A percentile compares a stretch with the other conserved stretches of the same genome.
Conservation (phyloP, 1,140 invertebrate species). For the Lordiphosa collinella region DNA sequence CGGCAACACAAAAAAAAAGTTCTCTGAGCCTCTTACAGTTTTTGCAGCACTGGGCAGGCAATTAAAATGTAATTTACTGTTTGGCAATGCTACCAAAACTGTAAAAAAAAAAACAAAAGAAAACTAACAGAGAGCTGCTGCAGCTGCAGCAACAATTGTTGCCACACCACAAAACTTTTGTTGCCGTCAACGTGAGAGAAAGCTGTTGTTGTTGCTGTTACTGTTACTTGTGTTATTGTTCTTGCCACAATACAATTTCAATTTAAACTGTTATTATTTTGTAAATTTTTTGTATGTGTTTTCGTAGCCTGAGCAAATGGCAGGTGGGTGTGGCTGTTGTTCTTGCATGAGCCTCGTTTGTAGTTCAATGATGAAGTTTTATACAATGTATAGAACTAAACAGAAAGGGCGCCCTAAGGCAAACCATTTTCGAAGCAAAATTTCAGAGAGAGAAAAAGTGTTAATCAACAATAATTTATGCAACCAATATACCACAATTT, state of each 20-base stretch:
- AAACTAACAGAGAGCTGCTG: slow-evolving; percentile 10
- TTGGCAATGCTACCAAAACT: slow-evolving; percentile 15
- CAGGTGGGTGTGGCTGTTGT: neutral
- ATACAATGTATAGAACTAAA: too few relatives aligned
- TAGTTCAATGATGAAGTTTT: too few relatives aligned
- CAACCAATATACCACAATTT: too few relatives aligned
- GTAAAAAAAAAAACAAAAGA: neutral
- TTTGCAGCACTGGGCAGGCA: slow-evolving; percentile 6
- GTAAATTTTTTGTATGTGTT: slow-evolving; percentile 13
- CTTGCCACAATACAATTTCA: slow-evolving; percentile 36
- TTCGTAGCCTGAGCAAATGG: neutral
- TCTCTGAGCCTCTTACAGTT: slow-evolving; percentile 19
- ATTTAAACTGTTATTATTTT: slow-evolving; percentile 41
- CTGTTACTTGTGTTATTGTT: slow-evolving; percentile 19
- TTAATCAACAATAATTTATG: too few relatives aligned
- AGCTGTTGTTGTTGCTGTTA: slow-evolving; percentile 13
- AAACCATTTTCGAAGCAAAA: too few relatives aligned
- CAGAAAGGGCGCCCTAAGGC: too few relatives aligned
- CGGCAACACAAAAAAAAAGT: slow-evolving; percentile 22
- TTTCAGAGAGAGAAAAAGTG: too few relatives aligned
- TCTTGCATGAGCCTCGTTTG: neutral
- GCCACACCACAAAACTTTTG: slow-evolving; percentile 42
- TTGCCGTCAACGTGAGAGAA: slow-evolving; percentile 13
- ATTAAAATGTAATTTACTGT: slow-evolving; percentile 24
- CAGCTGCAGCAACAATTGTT: slow-evolving; percentile 32